Base-by-base conservation (phyloP, 2,113 vertebrate species). In the Syrrhaptes paradoxus region DNA sequence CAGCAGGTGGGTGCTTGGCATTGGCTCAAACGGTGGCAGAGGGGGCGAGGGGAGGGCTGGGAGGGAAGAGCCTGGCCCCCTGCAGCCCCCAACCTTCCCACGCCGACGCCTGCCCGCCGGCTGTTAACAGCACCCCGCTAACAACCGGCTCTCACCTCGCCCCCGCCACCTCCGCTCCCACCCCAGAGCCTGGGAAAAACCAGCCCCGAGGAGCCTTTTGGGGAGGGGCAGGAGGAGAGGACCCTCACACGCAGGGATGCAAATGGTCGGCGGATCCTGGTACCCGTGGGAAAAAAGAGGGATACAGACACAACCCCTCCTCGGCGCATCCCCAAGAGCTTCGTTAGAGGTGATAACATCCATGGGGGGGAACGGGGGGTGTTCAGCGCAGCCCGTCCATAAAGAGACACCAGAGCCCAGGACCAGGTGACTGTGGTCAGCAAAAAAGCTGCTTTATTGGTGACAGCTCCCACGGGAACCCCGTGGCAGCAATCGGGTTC, bases 361-460 rank as follows among this genome's bases (percentile, higher is more conserved):
- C 20, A 13, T 6, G 9, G 90, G 32, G 32, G 81, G 87, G 51
- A 58, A 82, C 16, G 6, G 25, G 87, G 85, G 88, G 43, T 9
- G 51, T 13, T 67, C 5, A 4, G 75, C 17, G 3, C 81, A 93
- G 66, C 74, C 46, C 62, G 13, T 68, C 77, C 92, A 79, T 72
- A 96, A 95, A 96, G 78, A 96, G 81, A 96, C 78, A 0, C 61
- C 6, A 16, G 90, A 97, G 95, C 87, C 80, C 59, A 31, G 52
- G 81, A 96, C 43, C 87, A 85, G 54, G 84, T 91, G 86, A 86
- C 68, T 51, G 48, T 68, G 89, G 95, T 98, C 98, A 98, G 98
- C 98, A 97, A 98, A 98, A 98, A 98, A 98, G 95, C 97, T 97
- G 87, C 98, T 99, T 99, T 99, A 99, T 99, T 99, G 97, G 95